A percentile compares a stretch with the other conserved stretches of the same genome.
Evolutionary conservation across 2,797 vertebrate species (phyloP).

Genomic region (Amazonetta brasiliensis): DNA sequence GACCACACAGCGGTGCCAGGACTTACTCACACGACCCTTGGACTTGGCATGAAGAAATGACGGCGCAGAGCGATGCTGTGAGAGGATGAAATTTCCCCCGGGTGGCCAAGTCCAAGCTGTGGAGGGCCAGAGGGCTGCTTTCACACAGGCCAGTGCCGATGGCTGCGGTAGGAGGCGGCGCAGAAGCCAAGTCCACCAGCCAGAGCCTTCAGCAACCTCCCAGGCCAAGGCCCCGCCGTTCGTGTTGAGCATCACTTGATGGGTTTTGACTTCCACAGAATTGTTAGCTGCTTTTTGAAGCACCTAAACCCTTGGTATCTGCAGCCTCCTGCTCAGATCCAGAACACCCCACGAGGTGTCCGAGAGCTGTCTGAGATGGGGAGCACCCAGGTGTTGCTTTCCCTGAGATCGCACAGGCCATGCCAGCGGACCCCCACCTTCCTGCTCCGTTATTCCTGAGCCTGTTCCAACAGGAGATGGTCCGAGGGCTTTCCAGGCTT

Average conservation of each 20-base stretch:
- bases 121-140: background rate
- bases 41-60: background rate
- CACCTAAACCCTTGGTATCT: background rate
- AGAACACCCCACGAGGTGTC: background rate
- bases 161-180: background rate
- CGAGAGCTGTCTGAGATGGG: too few relatives aligned
- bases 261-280: background rate
- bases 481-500: background rate
- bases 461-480: background rate
- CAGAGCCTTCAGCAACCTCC: background rate
- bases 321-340: background rate
- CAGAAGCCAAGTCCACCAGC: background rate
- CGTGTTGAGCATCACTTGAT: background rate
- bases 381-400: accelerated
- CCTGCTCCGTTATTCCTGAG: accelerated
- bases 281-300: background rate
- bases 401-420: background rate
- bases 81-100: background rate
- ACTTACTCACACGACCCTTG: background rate
- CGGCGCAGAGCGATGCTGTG: accelerated
- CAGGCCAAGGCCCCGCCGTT: background rate
- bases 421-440: background rate
- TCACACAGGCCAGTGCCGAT: background rate
- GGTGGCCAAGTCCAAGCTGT: background rate
- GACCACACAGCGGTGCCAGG: background rate